Conservation (phyloP, 2,797 vertebrate genomes). For the Hyperoplus lanceolatus region DNA sequence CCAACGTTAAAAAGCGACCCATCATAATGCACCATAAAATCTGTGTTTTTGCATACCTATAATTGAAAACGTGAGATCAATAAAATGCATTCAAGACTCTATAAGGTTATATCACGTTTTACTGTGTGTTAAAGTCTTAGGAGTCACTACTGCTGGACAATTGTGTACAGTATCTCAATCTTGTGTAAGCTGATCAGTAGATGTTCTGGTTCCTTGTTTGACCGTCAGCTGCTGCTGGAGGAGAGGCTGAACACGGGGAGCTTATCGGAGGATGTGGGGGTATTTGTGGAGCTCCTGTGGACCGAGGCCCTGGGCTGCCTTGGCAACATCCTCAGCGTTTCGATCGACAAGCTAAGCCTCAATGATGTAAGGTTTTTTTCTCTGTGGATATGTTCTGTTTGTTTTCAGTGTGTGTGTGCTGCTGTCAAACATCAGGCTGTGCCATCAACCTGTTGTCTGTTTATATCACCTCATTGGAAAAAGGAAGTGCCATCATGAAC, state of each 20-base stretch:
- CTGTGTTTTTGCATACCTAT: background rate
- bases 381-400: background rate
- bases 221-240: constrained; percentile 86
- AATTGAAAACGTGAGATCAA: background rate
- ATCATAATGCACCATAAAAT: background rate
- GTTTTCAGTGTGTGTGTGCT: background rate
- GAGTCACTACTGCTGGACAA: background rate
- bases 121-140: background rate
- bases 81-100: background rate
- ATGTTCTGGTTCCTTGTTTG: constrained; percentile 32
- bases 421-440: background rate
- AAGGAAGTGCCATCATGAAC: background rate
- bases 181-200: background rate
- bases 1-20: background rate
- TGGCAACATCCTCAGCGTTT: constrained; percentile 71
- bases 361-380: constrained; percentile 83
- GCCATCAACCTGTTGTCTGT: background rate
- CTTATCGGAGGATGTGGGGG: constrained; percentile 84
- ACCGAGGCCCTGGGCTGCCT: constrained; percentile 87
- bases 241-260: constrained; percentile 77
- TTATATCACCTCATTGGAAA: background rate
- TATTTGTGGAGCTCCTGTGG: constrained; percentile 90
- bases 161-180: background rate
- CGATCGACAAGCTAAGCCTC: constrained; percentile 85
- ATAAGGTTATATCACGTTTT: background rate